A percentile compares a stretch with the other conserved stretches of the same genome.
Conservation (phyloP, 2,797 vertebrate species). For the Sebastes goodei region DNA sequence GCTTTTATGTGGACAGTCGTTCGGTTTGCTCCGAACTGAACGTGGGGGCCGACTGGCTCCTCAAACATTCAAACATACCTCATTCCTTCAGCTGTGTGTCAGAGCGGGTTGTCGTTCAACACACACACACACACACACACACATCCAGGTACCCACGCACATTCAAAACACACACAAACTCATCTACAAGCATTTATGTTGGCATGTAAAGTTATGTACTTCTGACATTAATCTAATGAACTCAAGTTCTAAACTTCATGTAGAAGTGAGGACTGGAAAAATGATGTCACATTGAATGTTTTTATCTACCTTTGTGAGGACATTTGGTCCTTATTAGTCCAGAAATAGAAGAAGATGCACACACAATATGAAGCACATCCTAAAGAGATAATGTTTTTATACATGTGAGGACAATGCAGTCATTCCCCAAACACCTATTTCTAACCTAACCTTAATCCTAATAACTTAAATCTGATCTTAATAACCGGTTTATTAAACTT, state of each 20-base stretch:
- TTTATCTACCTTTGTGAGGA: neutral
- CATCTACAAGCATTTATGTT: neutral
- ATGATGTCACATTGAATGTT: neutral
- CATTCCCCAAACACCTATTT: no score
- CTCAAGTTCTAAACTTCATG: neutral
- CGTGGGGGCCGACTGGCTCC: conserved; percentile 18
- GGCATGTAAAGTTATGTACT: neutral
- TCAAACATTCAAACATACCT: neutral
- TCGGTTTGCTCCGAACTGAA: conserved; percentile 16
- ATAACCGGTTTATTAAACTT: no score
- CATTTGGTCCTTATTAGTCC: neutral
- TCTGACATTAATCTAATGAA: neutral
- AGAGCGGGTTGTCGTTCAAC: neutral
- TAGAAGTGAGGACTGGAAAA: no score
- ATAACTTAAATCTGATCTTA: no score
- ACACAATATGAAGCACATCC: neutral
- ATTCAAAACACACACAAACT: neutral
- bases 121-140: neutral
- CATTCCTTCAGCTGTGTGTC: conserved; percentile 20
- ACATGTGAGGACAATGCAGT: no score
- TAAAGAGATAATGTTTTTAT: no score
- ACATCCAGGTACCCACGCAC: neutral
- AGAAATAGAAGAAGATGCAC: neutral
- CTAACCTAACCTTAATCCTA: no score
- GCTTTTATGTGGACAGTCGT: conserved; percentile 69